Evolutionary conservation across 1,140 invertebrate species (phyloP).

Genomic region (Orius laevigatus): DNA sequence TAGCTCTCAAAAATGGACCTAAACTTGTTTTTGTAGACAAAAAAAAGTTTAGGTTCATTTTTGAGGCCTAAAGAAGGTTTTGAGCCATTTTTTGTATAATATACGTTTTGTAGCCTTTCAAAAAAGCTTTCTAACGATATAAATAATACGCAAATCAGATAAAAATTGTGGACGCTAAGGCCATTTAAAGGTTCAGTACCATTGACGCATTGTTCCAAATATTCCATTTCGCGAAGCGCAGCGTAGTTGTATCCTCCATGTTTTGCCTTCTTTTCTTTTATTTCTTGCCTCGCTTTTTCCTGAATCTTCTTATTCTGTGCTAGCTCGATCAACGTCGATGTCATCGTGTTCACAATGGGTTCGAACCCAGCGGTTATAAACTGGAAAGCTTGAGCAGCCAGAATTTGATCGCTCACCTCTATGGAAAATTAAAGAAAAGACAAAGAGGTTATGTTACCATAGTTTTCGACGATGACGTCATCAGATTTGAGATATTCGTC

Average conservation of each 20-base stretch:
- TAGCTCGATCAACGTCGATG: neutral
- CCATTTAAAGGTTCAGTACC: too few species aligned
- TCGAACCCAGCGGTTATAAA: neutral
- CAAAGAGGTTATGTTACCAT: too few species aligned
- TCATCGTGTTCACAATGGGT: neutral
- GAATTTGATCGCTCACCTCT: too few species aligned
- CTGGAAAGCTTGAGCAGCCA: too few species aligned
- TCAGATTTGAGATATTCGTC: too few species aligned
- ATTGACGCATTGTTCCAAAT: conserved; percentile 30
- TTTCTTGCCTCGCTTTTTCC: neutral
- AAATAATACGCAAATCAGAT: neutral
- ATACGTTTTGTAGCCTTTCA: neutral
- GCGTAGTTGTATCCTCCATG: conserved; percentile 25
- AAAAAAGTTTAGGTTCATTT: too few species aligned
- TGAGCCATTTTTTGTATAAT: neutral
- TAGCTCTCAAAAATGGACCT: too few species aligned
- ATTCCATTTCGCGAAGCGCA: conserved; percentile 17
- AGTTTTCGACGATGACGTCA: too few species aligned
- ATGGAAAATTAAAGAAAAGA: too few species aligned
- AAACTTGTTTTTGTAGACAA: neutral
- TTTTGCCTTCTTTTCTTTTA: conserved; percentile 20
- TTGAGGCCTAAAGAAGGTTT: too few species aligned
- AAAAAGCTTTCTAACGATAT: neutral
- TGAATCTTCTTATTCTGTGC: neutral
- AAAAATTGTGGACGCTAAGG: too few species aligned